A percentile compares a stretch with the other conserved stretches of the same genome.
These are phyloP conservation scores for Sarcophaga subvicina DNA, from an alignment of 2,888 invertebrate genomes.

Conservation along the genomic window DNA sequence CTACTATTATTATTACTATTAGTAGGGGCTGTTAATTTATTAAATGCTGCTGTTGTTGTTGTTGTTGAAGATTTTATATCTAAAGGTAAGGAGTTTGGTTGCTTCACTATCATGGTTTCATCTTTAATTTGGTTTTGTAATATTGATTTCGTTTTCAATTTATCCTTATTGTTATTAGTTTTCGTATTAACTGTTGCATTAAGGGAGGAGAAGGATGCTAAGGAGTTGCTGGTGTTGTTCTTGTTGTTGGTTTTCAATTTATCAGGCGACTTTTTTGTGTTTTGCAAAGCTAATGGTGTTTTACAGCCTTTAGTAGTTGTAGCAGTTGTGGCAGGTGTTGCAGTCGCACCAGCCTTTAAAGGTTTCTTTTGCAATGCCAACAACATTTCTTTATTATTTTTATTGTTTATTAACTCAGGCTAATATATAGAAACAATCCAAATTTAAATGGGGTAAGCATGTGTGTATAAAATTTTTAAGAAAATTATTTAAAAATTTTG, in stretches of 20 bases:
- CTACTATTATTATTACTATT: constrained; percentile 25
- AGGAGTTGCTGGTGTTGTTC: background rate
- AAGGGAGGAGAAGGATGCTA: background rate
- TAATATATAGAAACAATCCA: constrained; percentile 35
- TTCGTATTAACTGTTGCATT: constrained; percentile 1
- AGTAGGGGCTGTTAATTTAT: constrained; percentile 27
- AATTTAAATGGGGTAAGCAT: constrained; percentile 38
- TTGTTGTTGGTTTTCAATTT: constrained; percentile 42
- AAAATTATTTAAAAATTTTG: constrained; percentile 33
- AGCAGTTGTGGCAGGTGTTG: background rate
- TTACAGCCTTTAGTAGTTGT: constrained; percentile 25
- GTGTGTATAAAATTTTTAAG: constrained; percentile 53
- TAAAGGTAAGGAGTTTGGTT: constrained; percentile 13
- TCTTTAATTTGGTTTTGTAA: constrained; percentile 23
- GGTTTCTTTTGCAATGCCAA: constrained; percentile 9
- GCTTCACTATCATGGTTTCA: background rate
- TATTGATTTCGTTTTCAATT: constrained; percentile 33
- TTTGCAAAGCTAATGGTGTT: constrained; percentile 44
- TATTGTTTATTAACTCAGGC: constrained; percentile 32
- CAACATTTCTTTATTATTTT: constrained; percentile 35
- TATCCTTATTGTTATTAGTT: constrained; percentile 20
- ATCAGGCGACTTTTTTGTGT: constrained; percentile 46
- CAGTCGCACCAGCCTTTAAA: constrained; percentile 10
- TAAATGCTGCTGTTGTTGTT: constrained; percentile 64
- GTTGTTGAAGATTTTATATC: constrained; percentile 54